These are phyloP conservation scores for Beris morrisii DNA, from an alignment of 2,888 invertebrate genomes.

Conservation along the genomic window DNA sequence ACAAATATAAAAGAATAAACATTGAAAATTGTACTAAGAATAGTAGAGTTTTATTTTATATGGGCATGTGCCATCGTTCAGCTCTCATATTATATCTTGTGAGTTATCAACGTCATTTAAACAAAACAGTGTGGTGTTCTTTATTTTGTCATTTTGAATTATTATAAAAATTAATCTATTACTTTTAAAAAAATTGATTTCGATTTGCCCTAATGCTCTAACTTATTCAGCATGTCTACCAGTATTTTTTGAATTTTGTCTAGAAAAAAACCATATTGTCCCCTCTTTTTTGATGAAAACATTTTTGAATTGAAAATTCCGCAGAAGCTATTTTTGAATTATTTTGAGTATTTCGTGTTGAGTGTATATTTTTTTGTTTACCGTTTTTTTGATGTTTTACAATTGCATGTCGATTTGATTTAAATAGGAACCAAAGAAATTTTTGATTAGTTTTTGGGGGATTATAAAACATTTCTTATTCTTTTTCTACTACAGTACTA, in stretches of 20 bases:
- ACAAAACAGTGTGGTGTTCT: constrained; percentile 1
- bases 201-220: too few relatives aligned
- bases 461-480: too few relatives aligned
- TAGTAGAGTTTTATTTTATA: constrained; percentile 14
- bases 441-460: too few relatives aligned
- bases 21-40: constrained; percentile 10
- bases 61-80: constrained; percentile 24
- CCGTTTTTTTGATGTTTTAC: too few relatives aligned
- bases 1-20: constrained; percentile 6
- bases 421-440: too few relatives aligned
- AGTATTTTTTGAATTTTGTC: too few relatives aligned
- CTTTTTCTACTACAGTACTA: too few relatives aligned
- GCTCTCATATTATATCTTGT: constrained; percentile 33
- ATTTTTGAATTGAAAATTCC: constrained; percentile 6
- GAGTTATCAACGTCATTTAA: constrained; percentile 18
- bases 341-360: too few relatives aligned
- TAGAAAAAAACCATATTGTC: constrained; percentile 17
- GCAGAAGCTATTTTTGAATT: too few relatives aligned
- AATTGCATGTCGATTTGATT: too few relatives aligned
- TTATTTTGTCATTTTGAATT: not conserved
- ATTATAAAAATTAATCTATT: not conserved
- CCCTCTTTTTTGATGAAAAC: constrained; percentile 14
- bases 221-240: too few relatives aligned
- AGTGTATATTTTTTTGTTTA: too few relatives aligned
- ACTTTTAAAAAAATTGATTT: not conserved